Base-by-base conservation (phyloP, 2,888 invertebrate genomes). In the Suillia variegata region DNA sequence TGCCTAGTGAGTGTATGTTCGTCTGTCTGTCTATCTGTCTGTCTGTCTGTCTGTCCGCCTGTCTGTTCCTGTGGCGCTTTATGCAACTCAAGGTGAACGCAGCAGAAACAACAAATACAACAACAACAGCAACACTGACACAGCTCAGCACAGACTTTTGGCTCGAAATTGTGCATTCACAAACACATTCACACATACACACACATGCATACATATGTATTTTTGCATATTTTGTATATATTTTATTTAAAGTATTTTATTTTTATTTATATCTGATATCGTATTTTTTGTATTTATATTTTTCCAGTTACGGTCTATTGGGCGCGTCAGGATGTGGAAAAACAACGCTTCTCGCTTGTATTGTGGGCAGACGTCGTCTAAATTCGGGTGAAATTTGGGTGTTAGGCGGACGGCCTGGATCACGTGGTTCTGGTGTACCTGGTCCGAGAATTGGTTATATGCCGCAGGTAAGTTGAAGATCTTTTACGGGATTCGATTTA, bases 301-400 rank as follows among this genome's bases (percentile, higher is more conserved):
- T 31, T 8, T 84, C 17, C 82, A 94, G 94, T 74, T 95, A 95
- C 76, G 94, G 94, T 64, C 86, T 95, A 0, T 84, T 95, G 38
- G 95, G 95, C 17, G 93, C 95, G 0, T 94, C 94, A 68, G 95
- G 95, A 0, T 95, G 95, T 78, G 94, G 94, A 0, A 95, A 95
- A 81, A 95, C 95, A 0, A 95, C 95, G 0, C 83, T 96, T 5
- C 85, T 96, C 1, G 89, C 92, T 62, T 93, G 93, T 79, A 91
- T 94, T 62, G 91, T 96, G 2, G 95, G 95, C 1, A 84, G 93
- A 67, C 84, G 93, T 68, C 84, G 89, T 65, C 84, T 94, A 59
- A 91, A 94, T 80, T 86, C 88, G 1, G 95, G 95, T 3, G 90
- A 91, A 79, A 88, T 95, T 63, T 90, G 90, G 87, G 93, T 94